Conservation (phyloP, 2,888 invertebrate genomes). For the Hemithea aestivaria region DNA sequence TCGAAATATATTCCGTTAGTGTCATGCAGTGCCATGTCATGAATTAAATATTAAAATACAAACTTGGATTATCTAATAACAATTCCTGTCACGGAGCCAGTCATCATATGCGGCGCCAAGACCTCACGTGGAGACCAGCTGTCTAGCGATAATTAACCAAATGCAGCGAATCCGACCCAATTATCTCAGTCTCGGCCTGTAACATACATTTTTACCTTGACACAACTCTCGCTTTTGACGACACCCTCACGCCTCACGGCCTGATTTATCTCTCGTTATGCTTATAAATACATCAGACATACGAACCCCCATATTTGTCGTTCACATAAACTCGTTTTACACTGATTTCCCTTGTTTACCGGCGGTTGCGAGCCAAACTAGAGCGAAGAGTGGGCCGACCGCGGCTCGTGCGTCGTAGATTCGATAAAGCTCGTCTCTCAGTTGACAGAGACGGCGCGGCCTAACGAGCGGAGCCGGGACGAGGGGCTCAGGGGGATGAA, state of each 20-base stretch:
- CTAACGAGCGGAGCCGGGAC: conserved; percentile 63
- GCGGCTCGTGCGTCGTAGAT: conserved; percentile 78
- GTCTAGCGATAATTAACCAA: conserved; percentile 65
- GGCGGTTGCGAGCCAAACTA: conserved; percentile 69
- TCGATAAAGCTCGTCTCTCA: conserved; percentile 77
- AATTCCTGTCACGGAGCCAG: background rate
- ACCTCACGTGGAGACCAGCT: conserved; percentile 64
- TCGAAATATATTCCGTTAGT: conserved; percentile 10
- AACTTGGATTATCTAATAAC: too few relatives aligned
- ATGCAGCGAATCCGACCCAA: conserved; percentile 61
- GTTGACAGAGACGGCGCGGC: conserved; percentile 76
- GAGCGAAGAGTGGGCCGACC: conserved; percentile 72
- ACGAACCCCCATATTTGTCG: conserved; percentile 48
- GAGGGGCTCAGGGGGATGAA: conserved; percentile 56
- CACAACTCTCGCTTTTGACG: conserved; percentile 19
- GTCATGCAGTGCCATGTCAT: too few relatives aligned
- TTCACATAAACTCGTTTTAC: conserved; percentile 69
- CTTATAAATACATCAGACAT: conserved; percentile 30
- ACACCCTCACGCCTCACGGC: conserved; percentile 4
- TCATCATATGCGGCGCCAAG: conserved; percentile 14
- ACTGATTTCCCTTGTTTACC: conserved; percentile 75
- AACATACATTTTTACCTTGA: conserved; percentile 20
- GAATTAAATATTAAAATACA: too few relatives aligned
- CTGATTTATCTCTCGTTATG: conserved; percentile 24
- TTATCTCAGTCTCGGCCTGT: conserved; percentile 35